These are phyloP conservation scores for Parotocinclus haroldoi DNA, from an alignment of 2,797 vertebrate species.

Conservation along the genomic window DNA sequence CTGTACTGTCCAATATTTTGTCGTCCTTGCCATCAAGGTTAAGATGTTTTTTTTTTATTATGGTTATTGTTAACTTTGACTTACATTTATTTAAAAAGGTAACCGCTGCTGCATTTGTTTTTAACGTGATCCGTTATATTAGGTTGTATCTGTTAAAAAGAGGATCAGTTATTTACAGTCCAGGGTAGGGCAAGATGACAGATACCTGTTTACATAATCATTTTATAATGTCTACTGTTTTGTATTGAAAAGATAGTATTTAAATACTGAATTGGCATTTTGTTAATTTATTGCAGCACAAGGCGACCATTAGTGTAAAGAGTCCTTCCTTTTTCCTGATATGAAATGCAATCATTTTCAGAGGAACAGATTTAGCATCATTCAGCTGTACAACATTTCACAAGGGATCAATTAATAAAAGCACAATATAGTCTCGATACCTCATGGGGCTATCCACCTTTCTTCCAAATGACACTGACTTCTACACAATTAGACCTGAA, in stretches of 20 bases:
- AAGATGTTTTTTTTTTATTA: not conserved
- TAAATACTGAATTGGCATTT: not conserved
- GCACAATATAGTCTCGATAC: no score
- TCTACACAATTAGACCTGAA: no score
- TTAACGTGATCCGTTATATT: slow-evolving; percentile 1
- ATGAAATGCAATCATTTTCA: no score
- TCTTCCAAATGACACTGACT: no score
- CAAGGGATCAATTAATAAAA: no score
- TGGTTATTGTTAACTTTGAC: slow-evolving; percentile 4
- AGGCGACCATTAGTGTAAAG: not conserved
- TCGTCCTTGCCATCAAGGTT: not conserved
- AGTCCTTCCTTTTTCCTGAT: slow-evolving; percentile 5
- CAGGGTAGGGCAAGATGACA: not conserved
- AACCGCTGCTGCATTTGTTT: slow-evolving; percentile 8
- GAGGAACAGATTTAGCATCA: no score
- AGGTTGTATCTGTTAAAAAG: not conserved
- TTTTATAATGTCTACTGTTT: slow-evolving; percentile 9
- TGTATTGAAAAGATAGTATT: not conserved
- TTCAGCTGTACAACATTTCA: no score
- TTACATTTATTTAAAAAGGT: not conserved
- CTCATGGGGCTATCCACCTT: no score
- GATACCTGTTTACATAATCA: slow-evolving; percentile 23
- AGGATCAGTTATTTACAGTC: slow-evolving; percentile 7
- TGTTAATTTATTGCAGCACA: not conserved
- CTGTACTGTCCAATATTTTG: not conserved